Conservation (phyloP, 2,113 vertebrate genomes). For the Ia io region DNA sequence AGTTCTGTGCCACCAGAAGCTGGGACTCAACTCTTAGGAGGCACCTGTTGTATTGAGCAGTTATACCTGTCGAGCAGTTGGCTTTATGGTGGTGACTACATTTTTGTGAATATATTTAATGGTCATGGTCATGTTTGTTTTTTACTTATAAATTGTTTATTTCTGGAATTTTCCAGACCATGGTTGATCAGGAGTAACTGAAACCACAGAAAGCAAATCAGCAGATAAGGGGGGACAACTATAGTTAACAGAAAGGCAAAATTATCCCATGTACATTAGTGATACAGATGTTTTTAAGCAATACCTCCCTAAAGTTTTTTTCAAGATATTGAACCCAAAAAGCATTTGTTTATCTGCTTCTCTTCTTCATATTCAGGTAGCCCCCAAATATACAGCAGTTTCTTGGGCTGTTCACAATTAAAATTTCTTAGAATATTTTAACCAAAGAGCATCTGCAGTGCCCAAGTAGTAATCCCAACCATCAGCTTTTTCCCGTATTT, state of each 20-base stretch:
- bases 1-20: neutral
- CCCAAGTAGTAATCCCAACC: neutral
- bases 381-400: constrained; percentile 88
- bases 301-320: constrained; percentile 92
- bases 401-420: constrained; percentile 91
- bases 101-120: neutral
- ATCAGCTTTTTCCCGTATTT: neutral
- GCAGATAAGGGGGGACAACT: neutral
- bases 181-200: neutral
- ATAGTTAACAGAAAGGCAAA: neutral
- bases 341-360: constrained; percentile 89
- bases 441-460: constrained; percentile 86
- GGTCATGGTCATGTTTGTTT: neutral
- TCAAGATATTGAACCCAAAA: constrained; percentile 94
- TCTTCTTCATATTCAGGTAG: constrained; percentile 81
- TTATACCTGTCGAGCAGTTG: neutral
- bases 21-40: neutral
- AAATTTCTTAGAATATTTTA: constrained; percentile 93
- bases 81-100: neutral
- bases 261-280: neutral
- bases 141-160: neutral
- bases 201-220: neutral
- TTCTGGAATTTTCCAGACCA: neutral
- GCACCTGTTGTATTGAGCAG: neutral
- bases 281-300: neutral